phyloP scores from a whole-genome alignment of 2,888 invertebrate genomes.

The Platycheirus rosarum region DNA sequence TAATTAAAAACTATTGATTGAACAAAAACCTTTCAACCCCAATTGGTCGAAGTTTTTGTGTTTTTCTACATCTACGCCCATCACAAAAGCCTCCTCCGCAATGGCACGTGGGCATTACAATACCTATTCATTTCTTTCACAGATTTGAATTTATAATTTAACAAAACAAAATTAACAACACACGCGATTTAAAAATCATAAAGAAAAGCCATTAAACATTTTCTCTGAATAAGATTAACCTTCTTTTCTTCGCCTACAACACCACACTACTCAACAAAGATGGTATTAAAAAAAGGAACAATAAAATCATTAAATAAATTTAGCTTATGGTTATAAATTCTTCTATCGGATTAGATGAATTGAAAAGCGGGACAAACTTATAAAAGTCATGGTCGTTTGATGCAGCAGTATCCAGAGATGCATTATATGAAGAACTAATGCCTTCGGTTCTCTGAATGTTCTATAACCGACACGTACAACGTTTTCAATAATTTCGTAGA shows the following conservation, averaged over 20 bases:
- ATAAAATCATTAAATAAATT: background rate
- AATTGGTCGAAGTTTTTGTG: too few relatives aligned
- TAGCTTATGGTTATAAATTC: constrained; percentile 60
- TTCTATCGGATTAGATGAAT: constrained; percentile 56
- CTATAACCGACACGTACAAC: constrained; percentile 38
- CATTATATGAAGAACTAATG: constrained; percentile 32
- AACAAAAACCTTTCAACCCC: too few relatives aligned
- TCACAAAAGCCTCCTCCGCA: constrained; percentile 1
- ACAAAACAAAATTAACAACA: constrained; percentile 12
- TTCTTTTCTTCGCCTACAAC: constrained; percentile 51
- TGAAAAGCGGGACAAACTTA: too few relatives aligned
- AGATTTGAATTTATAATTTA: constrained; percentile 10
- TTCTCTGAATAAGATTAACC: constrained; percentile 59
- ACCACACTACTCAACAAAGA: constrained; percentile 47
- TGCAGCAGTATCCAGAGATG: constrained; percentile 28
- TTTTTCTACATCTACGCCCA: too few relatives aligned
- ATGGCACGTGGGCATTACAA: constrained; percentile 27
- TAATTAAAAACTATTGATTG: too few relatives aligned
- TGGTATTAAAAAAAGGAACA: background rate
- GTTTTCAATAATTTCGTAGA: constrained; percentile 32
- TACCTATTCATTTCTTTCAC: constrained; percentile 36
- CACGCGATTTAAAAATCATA: constrained; percentile 32
- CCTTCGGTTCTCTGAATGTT: constrained; percentile 25
- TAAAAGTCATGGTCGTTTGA: constrained; percentile 12
- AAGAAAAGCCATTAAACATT: constrained; percentile 37